A percentile compares a stretch with the other conserved stretches of the same genome.
phyloP scores from a whole-genome alignment of 2,113 vertebrate genomes.

The Chionodraco myersi region DNA sequence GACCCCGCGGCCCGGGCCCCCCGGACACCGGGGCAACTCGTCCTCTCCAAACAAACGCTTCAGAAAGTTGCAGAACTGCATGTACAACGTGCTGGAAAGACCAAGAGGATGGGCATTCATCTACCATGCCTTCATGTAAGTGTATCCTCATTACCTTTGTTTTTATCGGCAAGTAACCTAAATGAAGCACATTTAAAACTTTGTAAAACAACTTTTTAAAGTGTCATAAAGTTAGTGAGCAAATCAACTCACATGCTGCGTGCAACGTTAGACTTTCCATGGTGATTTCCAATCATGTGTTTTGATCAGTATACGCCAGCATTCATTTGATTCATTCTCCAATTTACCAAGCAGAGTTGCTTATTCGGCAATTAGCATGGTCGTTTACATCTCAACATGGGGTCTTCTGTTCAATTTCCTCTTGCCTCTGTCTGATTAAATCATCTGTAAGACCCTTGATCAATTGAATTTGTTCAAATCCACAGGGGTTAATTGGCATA shows the following conservation, averaged over 20 bases:
- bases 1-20: conserved; percentile 86
- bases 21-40: conserved; percentile 81
- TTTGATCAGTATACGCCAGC: conserved; percentile 9
- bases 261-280: neutral
- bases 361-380: conserved; percentile 38
- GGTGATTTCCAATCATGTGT: conserved; percentile 7
- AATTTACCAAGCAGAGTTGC: conserved; percentile 65
- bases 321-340: conserved; percentile 47
- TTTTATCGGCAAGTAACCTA: neutral
- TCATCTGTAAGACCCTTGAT: conserved; percentile 23
- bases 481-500: conserved; percentile 21
- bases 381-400: conserved; percentile 53
- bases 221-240: neutral
- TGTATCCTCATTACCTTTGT: conserved; percentile 2
- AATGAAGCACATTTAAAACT: neutral
- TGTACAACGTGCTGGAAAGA: conserved; percentile 94
- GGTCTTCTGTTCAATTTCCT: conserved; percentile 55
- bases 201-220: neutral
- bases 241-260: neutral
- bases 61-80: conserved; percentile 90
- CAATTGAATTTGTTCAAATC: conserved; percentile 40
- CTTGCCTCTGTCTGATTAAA: conserved; percentile 50
- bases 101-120: conserved; percentile 93
- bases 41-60: conserved; percentile 87
- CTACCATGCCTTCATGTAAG: conserved; percentile 96